Evolutionary conservation across 2,113 vertebrate species (phyloP).

Genomic region (Mesitornis unicolor): DNA sequence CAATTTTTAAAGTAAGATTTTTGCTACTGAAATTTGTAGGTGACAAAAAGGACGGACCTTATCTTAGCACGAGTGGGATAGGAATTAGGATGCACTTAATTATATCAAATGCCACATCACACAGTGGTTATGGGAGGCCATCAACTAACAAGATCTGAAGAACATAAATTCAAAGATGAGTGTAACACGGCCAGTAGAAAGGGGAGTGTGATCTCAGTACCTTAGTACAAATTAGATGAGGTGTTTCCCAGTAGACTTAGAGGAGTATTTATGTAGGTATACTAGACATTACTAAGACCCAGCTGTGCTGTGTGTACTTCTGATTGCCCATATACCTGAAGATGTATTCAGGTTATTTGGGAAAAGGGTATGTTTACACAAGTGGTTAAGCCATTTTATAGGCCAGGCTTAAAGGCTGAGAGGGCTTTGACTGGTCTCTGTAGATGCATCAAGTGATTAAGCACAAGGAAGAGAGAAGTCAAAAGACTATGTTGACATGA

Average conservation of each 20-base stretch:
- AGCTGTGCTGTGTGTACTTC: not conserved
- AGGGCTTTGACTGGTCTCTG: not conserved
- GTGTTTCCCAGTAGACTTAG: not conserved
- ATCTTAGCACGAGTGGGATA: not conserved
- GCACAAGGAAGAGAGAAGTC: not conserved
- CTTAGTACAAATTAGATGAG: not conserved
- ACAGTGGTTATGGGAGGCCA: not conserved
- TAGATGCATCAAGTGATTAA: not conserved
- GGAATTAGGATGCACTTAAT: not conserved
- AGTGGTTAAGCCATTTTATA: not conserved
- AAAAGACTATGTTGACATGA: not conserved
- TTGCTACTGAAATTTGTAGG: not conserved
- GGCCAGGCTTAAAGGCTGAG: not conserved
- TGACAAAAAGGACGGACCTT: not conserved
- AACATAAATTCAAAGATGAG: not conserved
- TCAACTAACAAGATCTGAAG: not conserved
- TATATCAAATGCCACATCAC: not conserved
- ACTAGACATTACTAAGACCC: not conserved
- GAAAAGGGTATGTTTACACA: not conserved
- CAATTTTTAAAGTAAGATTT: not conserved
- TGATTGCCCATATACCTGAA: not conserved
- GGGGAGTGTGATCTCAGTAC: not conserved
- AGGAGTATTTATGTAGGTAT: not conserved
- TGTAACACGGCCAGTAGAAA: not conserved
- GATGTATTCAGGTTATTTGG: not conserved